Conservation (phyloP, 2,888 invertebrate species). For the Cryptocephalus primarius region DNA sequence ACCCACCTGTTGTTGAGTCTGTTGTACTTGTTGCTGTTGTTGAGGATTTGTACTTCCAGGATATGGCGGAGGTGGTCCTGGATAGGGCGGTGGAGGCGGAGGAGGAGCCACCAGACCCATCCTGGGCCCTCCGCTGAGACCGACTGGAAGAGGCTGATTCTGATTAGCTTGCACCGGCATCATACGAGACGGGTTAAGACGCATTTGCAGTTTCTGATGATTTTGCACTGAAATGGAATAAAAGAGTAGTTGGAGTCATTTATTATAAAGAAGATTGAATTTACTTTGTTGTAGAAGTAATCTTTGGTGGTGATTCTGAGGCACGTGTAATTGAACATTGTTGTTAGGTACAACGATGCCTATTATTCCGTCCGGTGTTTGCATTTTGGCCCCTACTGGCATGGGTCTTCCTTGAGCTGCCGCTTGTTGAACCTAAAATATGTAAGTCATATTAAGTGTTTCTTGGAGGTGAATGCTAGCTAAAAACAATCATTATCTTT, state of each 20-base stretch:
- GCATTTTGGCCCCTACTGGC: slow-evolving; percentile 42
- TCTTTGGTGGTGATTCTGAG: slow-evolving; percentile 37
- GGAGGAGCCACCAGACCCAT: slow-evolving; percentile 39
- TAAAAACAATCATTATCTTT: too few species aligned
- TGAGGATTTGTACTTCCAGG: slow-evolving; percentile 42
- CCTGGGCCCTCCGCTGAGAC: slow-evolving; percentile 35
- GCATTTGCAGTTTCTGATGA: slow-evolving; percentile 34
- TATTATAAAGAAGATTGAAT: too few species aligned
- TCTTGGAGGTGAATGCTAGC: too few species aligned
- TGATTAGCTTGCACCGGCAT: slow-evolving; percentile 17
- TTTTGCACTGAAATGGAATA: slow-evolving; percentile 28
- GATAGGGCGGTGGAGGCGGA: slow-evolving; percentile 63
- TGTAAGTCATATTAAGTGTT: too few species aligned
- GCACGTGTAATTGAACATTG: slow-evolving; percentile 44
- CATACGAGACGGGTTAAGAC: slow-evolving; percentile 26
- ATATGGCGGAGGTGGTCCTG: slow-evolving; percentile 59
- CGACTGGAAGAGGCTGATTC: slow-evolving; percentile 16
- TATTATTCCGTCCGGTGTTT: slow-evolving; percentile 51
- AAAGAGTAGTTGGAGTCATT: slow-evolving; percentile 22
- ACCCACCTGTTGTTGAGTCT: slow-evolving; percentile 3
- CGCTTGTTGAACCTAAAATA: slow-evolving; percentile 51
- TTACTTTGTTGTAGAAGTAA: slow-evolving; percentile 19
- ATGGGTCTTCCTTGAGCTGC: slow-evolving; percentile 48
- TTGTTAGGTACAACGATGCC: slow-evolving; percentile 57
- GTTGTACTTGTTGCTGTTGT: slow-evolving; percentile 16